Evolutionary conservation across 2,113 vertebrate genomes (phyloP), one percentile per base, ranked within the genome.

Genomic region (Melanerpes aurifrons): DNA sequence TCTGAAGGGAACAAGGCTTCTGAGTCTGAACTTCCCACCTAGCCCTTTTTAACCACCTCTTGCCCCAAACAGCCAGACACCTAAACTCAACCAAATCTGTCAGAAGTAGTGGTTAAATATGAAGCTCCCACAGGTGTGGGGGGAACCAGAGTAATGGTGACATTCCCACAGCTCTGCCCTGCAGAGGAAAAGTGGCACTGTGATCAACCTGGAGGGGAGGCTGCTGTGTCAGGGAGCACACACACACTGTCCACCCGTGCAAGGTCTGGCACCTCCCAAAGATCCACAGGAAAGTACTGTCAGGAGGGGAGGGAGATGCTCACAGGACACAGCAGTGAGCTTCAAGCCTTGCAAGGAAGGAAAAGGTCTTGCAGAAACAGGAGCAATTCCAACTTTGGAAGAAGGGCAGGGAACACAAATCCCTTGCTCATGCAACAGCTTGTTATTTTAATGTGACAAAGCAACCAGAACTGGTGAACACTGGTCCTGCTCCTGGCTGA

Each of bases 141-240:
- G 31, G 25, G 21, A 40, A 29, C 29, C 4, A 10, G 21, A 63
- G 31, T 8, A 15, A 56, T 4, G 19, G 35, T 8, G 18, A 54
- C 12, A 72, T 21, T 5, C 40, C 16, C n/a, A 48, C 19, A 29
- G 1, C 19, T n/a, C 59, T 19, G 54, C n/a, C 57, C 35, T 3
- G 2, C 40, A 43, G 26, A n/a, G 22, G 17, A 15, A 28, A 53
- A 47, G 18, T 1, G 0, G 15, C 57, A 17, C 22, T 0, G 0
- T 20, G 53, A 18, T 12, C 15, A 56, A 5, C 17, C 63, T 1
- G 0, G 18, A 17, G 63, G 54, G 57, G 26, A 53, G 47, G 7
- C 25, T 13, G 59, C 22, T 25, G 58, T 47, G n/a, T 6, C n/a
- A 54, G 61, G 32, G 62, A 61, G 29, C 58, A 35, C 45, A 16